Percentiles rank a stretch among this genome's conserved stretches.
Conservation (phyloP, 2,888 invertebrate genomes). For the Aproaerema taeniolella region DNA sequence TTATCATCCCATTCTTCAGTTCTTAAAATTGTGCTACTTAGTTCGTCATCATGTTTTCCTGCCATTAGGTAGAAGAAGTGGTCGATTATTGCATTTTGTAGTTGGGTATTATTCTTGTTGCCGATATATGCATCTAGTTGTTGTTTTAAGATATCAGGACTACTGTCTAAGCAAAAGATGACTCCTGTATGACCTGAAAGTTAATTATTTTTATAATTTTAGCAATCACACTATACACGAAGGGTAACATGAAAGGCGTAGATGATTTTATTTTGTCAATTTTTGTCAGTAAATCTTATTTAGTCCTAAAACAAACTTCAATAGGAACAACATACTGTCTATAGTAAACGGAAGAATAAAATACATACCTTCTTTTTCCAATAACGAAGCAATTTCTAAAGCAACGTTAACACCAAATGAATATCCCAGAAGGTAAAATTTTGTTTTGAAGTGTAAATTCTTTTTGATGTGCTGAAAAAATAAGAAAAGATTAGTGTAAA, state of each 20-base stretch:
- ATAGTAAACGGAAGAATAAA: not conserved
- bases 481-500: no score
- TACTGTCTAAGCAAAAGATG: constrained; percentile 44
- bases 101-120: constrained; percentile 25
- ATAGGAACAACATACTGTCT: not conserved
- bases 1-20: constrained; percentile 29
- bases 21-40: constrained; percentile 24
- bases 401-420: constrained; percentile 36
- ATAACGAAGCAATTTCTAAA: constrained; percentile 40
- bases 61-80: constrained; percentile 32
- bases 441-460: constrained; percentile 25
- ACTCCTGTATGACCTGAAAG: constrained; percentile 39
- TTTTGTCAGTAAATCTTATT: not conserved
- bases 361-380: constrained; percentile 46
- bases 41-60: constrained; percentile 19
- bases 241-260: no score
- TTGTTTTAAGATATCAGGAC: constrained; percentile 37
- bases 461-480: constrained; percentile 23
- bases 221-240: no score
- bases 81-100: constrained; percentile 32
- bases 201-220: not conserved
- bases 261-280: not conserved
- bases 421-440: constrained; percentile 25
- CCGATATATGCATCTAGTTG: constrained; percentile 38
- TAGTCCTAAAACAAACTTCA: not conserved